phyloP scores from a whole-genome alignment of 2,113 vertebrate species.

The Copsychus sechellarum region DNA sequence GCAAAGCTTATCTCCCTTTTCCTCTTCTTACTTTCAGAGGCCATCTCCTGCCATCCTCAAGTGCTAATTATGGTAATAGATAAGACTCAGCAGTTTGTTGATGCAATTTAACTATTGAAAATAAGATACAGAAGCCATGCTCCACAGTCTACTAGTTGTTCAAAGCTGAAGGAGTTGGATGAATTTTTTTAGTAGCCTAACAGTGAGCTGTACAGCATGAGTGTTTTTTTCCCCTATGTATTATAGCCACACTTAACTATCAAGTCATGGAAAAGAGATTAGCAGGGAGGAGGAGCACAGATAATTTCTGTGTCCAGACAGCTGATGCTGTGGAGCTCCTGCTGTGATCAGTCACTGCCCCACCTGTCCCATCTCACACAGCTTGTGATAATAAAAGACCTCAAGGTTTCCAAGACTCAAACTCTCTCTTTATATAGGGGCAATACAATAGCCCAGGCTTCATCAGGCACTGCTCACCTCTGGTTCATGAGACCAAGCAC shows the following conservation, averaged over 20 bases:
- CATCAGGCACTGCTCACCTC: neutral
- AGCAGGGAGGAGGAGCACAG: neutral
- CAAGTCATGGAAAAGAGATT: neutral
- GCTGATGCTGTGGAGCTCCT: neutral
- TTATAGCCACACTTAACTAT: neutral
- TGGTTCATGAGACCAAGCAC: neutral
- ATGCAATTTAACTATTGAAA: neutral
- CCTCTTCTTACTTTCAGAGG: neutral
- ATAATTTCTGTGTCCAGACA: neutral
- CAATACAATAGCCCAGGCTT: neutral
- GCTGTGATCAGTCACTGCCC: neutral
- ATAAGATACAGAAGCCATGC: neutral
- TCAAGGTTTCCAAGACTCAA: neutral
- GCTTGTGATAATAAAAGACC: neutral
- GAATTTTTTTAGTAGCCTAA: neutral
- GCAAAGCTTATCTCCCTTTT: neutral
- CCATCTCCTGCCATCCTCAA: neutral
- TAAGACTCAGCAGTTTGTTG: neutral
- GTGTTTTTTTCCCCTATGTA: neutral
- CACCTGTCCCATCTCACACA: neutral
- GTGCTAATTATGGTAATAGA: neutral
- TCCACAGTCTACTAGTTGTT: neutral
- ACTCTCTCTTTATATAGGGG: neutral
- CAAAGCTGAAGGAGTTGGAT: neutral
- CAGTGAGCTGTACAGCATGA: neutral